Evolutionary conservation across 2,113 vertebrate species (phyloP).

Genomic region (Xiphophorus maculatus): DNA sequence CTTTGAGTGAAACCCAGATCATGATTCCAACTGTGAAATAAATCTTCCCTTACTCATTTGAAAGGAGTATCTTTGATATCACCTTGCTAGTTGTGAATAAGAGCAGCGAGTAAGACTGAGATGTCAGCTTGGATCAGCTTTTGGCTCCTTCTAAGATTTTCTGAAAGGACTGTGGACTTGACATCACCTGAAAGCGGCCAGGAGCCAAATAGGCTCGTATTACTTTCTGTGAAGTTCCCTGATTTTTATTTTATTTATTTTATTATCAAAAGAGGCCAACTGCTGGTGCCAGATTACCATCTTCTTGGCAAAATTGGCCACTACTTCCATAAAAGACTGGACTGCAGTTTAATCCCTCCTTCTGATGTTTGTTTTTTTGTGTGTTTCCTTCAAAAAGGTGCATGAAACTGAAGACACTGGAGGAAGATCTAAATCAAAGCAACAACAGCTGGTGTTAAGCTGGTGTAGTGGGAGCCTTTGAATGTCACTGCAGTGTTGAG

Average conservation of each 20-base stretch:
- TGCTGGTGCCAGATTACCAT: slow-evolving; percentile 56
- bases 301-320: slow-evolving; percentile 44
- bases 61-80: slow-evolving; percentile 22
- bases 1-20: background rate
- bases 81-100: slow-evolving; percentile 31
- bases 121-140: slow-evolving; percentile 36
- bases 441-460: slow-evolving; percentile 12
- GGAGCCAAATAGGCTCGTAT: slow-evolving; percentile 44
- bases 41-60: background rate
- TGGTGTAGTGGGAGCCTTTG: slow-evolving; percentile 15
- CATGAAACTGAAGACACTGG: slow-evolving; percentile 12
- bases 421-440: slow-evolving; percentile 27
- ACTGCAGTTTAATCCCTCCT: background rate
- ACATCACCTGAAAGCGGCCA: slow-evolving; percentile 34
- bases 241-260: slow-evolving; percentile 12
- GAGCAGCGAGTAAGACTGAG: slow-evolving; percentile 13
- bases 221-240: slow-evolving; percentile 18
- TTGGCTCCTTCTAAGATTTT: slow-evolving; percentile 37
- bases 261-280: slow-evolving; percentile 18
- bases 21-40: background rate
- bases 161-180: slow-evolving; percentile 47
- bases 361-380: slow-evolving; percentile 3
- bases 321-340: slow-evolving; percentile 22
- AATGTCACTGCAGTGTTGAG: slow-evolving; percentile 28
- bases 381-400: slow-evolving; percentile 21